Evolutionary conservation across 53 echinoderm and acorn worm genomes (phyloP).

Genomic region (Holothuria leucospilota): DNA sequence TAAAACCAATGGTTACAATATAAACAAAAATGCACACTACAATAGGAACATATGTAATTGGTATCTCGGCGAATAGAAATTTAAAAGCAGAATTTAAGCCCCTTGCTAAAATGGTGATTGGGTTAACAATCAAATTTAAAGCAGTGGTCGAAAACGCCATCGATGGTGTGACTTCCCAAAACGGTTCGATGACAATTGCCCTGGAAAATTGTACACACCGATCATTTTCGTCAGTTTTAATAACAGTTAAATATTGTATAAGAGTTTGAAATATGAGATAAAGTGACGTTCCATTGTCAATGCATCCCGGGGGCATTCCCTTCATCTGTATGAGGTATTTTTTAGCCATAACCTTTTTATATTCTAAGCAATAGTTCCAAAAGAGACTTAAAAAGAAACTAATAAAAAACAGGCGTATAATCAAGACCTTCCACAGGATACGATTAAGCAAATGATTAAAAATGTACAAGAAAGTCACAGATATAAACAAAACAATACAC

Average conservation of each 20-base stretch:
- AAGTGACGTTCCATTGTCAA: background rate
- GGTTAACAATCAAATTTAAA: background rate
- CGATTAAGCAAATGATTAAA: background rate
- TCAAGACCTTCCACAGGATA: background rate
- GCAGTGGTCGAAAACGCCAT: background rate
- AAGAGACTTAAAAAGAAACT: background rate
- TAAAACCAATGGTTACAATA: background rate
- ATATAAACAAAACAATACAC: too few species aligned
- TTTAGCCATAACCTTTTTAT: background rate
- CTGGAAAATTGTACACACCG: background rate
- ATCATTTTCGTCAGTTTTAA: background rate
- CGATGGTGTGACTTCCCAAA: background rate
- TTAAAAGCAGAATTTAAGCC: background rate
- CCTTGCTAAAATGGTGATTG: background rate
- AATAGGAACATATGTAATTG: background rate
- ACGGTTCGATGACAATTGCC: background rate
- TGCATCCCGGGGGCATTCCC: background rate
- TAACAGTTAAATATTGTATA: background rate
- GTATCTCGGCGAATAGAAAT: background rate
- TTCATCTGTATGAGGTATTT: background rate
- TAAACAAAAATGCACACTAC: background rate
- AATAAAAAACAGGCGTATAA: background rate
- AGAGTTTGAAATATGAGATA: background rate
- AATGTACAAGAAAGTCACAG: background rate
- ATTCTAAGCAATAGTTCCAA: slow-evolving; percentile 21